A percentile compares a stretch with the other conserved stretches of the same genome.
Evolutionary conservation across 2,888 invertebrate genomes (phyloP).

Genomic region (Carcina quercana): DNA sequence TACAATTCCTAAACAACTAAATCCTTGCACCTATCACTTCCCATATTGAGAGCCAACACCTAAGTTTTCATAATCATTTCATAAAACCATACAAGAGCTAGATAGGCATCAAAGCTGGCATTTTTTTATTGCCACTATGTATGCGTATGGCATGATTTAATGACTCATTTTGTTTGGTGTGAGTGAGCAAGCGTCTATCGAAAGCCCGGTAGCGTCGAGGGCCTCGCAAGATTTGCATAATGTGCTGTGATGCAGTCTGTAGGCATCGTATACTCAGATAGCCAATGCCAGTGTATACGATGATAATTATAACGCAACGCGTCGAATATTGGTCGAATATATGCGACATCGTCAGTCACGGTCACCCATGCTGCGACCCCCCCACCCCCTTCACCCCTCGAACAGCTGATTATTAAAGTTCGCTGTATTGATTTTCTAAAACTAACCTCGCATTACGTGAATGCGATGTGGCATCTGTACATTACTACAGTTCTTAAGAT

Average conservation of each 20-base stretch:
- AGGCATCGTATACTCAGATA: conserved; percentile 9
- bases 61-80: too few relatives aligned
- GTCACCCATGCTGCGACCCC: conserved; percentile 52
- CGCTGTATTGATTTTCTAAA: conserved; percentile 69
- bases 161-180: conserved; percentile 23
- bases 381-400: conserved; percentile 45
- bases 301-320: conserved; percentile 32
- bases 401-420: conserved; percentile 72
- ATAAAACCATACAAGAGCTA: too few relatives aligned
- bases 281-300: conserved; percentile 25
- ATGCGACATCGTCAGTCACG: conserved; percentile 48
- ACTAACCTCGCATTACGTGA: conserved; percentile 47
- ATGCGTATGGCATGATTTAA: conserved; percentile 17
- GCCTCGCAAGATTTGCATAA: conserved; percentile 4
- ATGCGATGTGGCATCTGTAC: conserved; percentile 25
- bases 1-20: too few relatives aligned
- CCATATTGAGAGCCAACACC: too few relatives aligned
- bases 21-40: too few relatives aligned
- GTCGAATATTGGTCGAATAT: conserved; percentile 32
- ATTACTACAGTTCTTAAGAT: conserved; percentile 10
- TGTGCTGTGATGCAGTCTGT: conserved; percentile 11
- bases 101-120: too few relatives aligned
- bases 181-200: background rate
- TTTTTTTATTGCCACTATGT: background rate
- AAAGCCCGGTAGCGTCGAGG: background rate